These are phyloP conservation scores for Struthidea cinerea DNA, from an alignment of 2,113 vertebrate genomes.

Conservation along the genomic window DNA sequence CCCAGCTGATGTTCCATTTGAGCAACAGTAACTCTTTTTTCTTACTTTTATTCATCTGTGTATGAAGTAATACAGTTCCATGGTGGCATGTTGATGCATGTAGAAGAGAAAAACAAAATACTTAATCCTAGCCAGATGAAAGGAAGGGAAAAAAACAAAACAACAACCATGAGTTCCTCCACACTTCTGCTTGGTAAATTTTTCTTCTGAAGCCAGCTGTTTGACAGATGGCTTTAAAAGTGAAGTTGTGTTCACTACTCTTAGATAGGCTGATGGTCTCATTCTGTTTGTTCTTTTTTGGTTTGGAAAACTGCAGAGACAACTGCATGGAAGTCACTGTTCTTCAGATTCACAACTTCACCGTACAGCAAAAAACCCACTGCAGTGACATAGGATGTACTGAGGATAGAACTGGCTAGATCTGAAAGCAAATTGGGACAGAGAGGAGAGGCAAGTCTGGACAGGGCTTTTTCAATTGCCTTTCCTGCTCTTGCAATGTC, in stretches of 20 bases:
- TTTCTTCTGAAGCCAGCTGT: slow-evolving; percentile 29
- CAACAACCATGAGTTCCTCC: not conserved
- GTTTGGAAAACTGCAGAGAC: not conserved
- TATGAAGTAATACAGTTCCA: slow-evolving; percentile 25
- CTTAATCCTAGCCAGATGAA: slow-evolving; percentile 53
- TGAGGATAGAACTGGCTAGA: not conserved
- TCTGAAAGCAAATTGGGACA: not conserved
- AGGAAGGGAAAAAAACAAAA: not conserved
- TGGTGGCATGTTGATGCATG: slow-evolving; percentile 20
- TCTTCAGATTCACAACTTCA: not conserved
- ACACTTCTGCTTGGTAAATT: not conserved
- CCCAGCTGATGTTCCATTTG: not conserved
- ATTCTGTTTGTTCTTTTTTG: not conserved
- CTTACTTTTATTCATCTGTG: not conserved
- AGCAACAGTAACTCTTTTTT: not conserved
- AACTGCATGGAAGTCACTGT: not conserved
- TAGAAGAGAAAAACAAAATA: slow-evolving; percentile 39
- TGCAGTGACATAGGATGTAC: not conserved
- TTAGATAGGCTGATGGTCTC: not conserved
- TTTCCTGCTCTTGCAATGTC: not conserved
- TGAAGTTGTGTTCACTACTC: not conserved
- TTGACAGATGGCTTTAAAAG: slow-evolving; percentile 46
- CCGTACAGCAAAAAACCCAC: not conserved
- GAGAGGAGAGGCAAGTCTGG: not conserved
- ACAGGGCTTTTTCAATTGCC: not conserved